A percentile compares a stretch with the other conserved stretches of the same genome.
These are phyloP conservation scores for Schlechtendalia chinensis DNA, from an alignment of 1,140 invertebrate genomes.

Conservation along the genomic window DNA sequence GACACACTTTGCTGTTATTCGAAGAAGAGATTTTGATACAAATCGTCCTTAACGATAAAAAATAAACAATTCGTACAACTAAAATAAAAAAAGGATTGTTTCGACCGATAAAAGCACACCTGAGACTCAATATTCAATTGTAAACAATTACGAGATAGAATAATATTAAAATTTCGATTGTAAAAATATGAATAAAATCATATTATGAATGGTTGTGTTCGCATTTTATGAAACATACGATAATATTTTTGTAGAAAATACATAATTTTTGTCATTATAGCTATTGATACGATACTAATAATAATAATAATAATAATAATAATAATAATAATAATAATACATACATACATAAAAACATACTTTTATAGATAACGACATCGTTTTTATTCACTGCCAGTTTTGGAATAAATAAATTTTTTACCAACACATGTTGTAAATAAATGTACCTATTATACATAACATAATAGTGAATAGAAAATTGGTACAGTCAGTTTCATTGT, in stretches of 20 bases:
- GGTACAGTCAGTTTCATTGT: not conserved
- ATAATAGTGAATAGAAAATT: not conserved
- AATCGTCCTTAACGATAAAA: slow-evolving; percentile 29
- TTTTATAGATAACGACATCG: not conserved
- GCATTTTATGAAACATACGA: not conserved
- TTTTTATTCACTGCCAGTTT: slow-evolving; percentile 40
- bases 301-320: too few relatives aligned
- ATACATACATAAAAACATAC: too few relatives aligned
- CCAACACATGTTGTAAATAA: not conserved
- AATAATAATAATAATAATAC: not conserved
- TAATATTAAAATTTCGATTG: not conserved
- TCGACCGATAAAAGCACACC: not conserved
- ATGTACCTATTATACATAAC: not conserved
- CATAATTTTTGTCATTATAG: not conserved
- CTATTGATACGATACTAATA: not conserved
- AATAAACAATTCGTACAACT: not conserved
- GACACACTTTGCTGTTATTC: slow-evolving; percentile 80
- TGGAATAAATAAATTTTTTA: not conserved
- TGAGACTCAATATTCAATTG: not conserved
- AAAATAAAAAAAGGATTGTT: not conserved
- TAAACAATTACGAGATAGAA: not conserved
- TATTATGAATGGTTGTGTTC: not conserved
- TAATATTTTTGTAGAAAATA: slow-evolving; percentile 37
- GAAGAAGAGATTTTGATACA: slow-evolving; percentile 52
- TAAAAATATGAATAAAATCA: slow-evolving; percentile 8